These are phyloP conservation scores for Drosophila recens DNA, from an alignment of 2,888 invertebrate genomes.

Conservation along the genomic window DNA sequence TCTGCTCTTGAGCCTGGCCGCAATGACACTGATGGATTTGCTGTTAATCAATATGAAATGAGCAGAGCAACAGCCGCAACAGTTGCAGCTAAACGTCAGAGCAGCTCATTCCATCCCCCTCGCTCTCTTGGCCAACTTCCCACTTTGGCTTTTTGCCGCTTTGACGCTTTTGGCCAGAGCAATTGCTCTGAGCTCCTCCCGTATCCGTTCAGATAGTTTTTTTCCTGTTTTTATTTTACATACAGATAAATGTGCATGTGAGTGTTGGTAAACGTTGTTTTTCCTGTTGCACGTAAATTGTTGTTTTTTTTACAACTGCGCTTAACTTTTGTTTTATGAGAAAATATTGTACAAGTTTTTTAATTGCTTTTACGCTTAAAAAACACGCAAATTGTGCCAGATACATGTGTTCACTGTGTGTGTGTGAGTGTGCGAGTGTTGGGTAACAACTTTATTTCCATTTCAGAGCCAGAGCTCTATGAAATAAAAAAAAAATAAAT, in stretches of 20 bases:
- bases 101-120: neutral
- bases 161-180: slow-evolving; percentile 42
- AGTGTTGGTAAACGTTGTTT: slow-evolving; percentile 51
- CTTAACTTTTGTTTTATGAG: slow-evolving; percentile 70
- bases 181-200: slow-evolving; percentile 18
- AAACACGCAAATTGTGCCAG: slow-evolving; percentile 53
- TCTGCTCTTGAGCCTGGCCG: slow-evolving; percentile 21
- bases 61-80: slow-evolving; percentile 39
- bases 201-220: slow-evolving; percentile 2
- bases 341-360: slow-evolving; percentile 74
- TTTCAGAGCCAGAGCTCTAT: slow-evolving; percentile 29
- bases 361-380: slow-evolving; percentile 71
- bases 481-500: slow-evolving; percentile 3
- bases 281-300: slow-evolving; percentile 4
- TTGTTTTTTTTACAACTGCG: slow-evolving; percentile 24
- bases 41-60: slow-evolving; percentile 80
- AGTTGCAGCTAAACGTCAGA: slow-evolving; percentile 16
- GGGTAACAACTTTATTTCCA: slow-evolving; percentile 57
- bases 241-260: neutral
- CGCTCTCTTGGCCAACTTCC: neutral
- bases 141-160: slow-evolving; percentile 42
- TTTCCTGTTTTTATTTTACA: neutral
- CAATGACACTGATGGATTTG: slow-evolving; percentile 81
- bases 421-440: slow-evolving; percentile 34
- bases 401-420: slow-evolving; percentile 18